Evolutionary conservation across 2,888 invertebrate species (phyloP).

Genomic region (Drosophila borealis): DNA sequence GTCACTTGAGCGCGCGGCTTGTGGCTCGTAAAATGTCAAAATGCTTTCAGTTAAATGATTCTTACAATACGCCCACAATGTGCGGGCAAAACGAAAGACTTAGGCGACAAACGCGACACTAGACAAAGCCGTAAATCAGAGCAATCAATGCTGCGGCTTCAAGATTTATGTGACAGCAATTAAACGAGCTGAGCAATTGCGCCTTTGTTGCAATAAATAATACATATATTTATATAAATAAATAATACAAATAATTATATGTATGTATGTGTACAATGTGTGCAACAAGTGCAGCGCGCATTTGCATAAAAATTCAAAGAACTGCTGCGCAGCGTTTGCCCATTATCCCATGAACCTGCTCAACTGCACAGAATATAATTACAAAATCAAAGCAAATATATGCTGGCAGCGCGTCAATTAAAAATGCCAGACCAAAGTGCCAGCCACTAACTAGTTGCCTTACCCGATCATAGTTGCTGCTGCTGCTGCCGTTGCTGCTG

Average conservation of each 20-base stretch:
- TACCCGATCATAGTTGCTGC: conserved; percentile 36
- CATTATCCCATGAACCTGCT: conserved; percentile 50
- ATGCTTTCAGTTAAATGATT: conserved; percentile 35
- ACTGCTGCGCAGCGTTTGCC: conserved; percentile 30
- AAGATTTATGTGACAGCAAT: conserved; percentile 75
- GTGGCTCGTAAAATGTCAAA: conserved; percentile 60
- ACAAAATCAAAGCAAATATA: conserved; percentile 58
- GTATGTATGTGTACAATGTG: conserved; percentile 11
- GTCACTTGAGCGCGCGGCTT: conserved; percentile 37
- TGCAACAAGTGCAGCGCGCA: conserved; percentile 56
- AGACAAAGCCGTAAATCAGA: conserved; percentile 55
- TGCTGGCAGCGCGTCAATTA: conserved; percentile 63
- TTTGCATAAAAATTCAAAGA: conserved; percentile 60
- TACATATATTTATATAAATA: neutral
- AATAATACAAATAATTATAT: conserved; percentile 7
- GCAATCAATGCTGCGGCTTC: conserved; percentile 30
- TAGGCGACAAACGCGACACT: conserved; percentile 58
- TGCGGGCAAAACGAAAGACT: conserved; percentile 38
- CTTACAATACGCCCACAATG: conserved; percentile 45
- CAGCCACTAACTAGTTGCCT: conserved; percentile 39
- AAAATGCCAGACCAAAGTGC: conserved; percentile 44
- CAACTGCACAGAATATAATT: conserved; percentile 44
- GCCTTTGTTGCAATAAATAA: conserved; percentile 49
- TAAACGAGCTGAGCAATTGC: conserved; percentile 61
- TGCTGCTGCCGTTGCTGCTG: conserved; percentile 23